Conservation (phyloP, 2,797 vertebrate species). For the Falco rusticolus region DNA sequence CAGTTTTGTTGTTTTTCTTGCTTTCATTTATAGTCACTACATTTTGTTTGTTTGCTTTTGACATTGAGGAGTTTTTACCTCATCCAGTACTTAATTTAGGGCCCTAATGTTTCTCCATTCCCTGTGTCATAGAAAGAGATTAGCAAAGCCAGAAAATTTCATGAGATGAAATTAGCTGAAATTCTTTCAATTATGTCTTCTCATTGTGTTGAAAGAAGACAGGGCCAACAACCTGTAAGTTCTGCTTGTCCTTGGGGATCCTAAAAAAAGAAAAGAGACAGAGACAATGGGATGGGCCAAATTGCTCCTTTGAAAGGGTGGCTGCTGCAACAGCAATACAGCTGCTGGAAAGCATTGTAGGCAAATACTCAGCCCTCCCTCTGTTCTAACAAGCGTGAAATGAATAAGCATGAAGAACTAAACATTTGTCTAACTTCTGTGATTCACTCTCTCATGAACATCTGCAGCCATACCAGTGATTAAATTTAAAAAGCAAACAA, state of each 20-base stretch:
- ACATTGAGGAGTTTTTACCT: background rate
- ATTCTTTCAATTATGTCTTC: background rate
- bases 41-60: slow-evolving; percentile 52
- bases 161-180: background rate
- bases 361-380: background rate
- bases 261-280: background rate
- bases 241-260: background rate
- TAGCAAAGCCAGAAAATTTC: background rate
- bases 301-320: background rate
- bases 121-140: background rate
- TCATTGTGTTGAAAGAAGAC: background rate
- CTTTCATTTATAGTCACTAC: background rate
- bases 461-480: background rate
- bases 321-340: background rate
- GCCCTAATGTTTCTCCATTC: background rate
- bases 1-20: background rate
- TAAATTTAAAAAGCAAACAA: background rate
- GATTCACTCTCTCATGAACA: background rate
- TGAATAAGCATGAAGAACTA: background rate
- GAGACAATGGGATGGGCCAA: background rate
- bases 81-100: background rate
- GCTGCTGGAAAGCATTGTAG: background rate
- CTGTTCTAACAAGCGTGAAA: background rate
- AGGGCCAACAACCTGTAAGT: background rate
- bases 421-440: background rate